Conservation (phyloP, 1,140 invertebrate species). For the Theocolax elegans region DNA sequence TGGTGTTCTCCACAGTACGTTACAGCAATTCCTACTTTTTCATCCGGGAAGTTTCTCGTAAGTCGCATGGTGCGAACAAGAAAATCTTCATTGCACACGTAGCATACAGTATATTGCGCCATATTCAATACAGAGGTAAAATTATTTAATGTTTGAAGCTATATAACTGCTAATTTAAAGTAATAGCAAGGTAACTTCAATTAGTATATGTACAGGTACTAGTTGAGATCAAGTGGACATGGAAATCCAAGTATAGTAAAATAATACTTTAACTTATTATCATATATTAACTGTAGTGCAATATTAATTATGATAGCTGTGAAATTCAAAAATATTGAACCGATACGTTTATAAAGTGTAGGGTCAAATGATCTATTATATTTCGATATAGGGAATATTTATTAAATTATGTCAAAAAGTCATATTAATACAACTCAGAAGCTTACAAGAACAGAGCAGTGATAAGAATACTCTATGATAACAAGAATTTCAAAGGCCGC, state of each 20-base stretch:
- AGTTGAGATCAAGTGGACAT: not conserved
- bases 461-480: not conserved
- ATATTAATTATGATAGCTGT: not conserved
- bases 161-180: not conserved
- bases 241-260: not conserved
- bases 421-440: not conserved
- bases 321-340: not conserved
- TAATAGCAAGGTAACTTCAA: not conserved
- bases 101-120: not conserved
- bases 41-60: constrained; percentile 1
- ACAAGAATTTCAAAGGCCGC: not conserved
- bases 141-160: not conserved
- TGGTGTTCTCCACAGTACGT: not conserved
- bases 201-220: not conserved
- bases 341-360: not conserved
- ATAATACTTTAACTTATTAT: not conserved
- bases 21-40: not conserved
- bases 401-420: not conserved
- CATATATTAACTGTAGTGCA: not conserved
- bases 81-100: constrained; percentile 4
- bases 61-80: not conserved
- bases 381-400: not conserved
- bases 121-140: not conserved
- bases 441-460: not conserved
- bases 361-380: too few relatives aligned